A percentile compares a stretch with the other conserved stretches of the same genome.
These are phyloP conservation scores for Hydraecia micacea DNA, from an alignment of 2,888 invertebrate genomes.

Conservation along the genomic window DNA sequence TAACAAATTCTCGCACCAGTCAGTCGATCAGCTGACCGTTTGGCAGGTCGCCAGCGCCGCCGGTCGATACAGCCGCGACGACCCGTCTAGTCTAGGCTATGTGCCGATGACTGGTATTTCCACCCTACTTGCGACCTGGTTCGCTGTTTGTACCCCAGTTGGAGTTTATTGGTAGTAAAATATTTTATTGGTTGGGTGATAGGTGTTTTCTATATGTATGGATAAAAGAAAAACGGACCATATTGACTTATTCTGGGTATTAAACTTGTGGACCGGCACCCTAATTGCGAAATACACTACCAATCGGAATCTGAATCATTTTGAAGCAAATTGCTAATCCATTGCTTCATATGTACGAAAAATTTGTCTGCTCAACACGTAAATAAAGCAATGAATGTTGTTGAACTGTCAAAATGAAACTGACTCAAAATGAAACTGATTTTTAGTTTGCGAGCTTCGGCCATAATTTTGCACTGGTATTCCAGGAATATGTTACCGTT, in stretches of 20 bases:
- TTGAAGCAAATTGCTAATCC: too few relatives aligned
- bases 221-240: neutral
- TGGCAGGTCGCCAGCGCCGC: conserved; percentile 64
- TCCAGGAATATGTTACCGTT: conserved; percentile 1
- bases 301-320: too few relatives aligned
- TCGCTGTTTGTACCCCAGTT: conserved; percentile 52
- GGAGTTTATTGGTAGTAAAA: conserved; percentile 38
- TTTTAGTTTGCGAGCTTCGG: neutral
- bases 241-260: neutral
- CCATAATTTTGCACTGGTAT: neutral
- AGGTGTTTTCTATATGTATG: neutral
- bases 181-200: conserved; percentile 28
- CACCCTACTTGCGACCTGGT: conserved; percentile 49
- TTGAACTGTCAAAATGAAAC: too few relatives aligned
- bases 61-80: conserved; percentile 64
- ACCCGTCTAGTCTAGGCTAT: conserved; percentile 55
- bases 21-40: conserved; percentile 59
- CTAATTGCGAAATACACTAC: too few relatives aligned
- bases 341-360: too few relatives aligned
- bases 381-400: too few relatives aligned
- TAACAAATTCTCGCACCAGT: conserved; percentile 7
- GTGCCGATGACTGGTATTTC: conserved; percentile 31
- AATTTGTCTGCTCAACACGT: too few relatives aligned
- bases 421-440: too few relatives aligned
- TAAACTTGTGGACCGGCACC: too few relatives aligned